Percentiles rank a stretch among this genome's conserved stretches.
Evolutionary conservation across 2,113 vertebrate species (phyloP).

Genomic region (Paralichthys olivaceus): DNA sequence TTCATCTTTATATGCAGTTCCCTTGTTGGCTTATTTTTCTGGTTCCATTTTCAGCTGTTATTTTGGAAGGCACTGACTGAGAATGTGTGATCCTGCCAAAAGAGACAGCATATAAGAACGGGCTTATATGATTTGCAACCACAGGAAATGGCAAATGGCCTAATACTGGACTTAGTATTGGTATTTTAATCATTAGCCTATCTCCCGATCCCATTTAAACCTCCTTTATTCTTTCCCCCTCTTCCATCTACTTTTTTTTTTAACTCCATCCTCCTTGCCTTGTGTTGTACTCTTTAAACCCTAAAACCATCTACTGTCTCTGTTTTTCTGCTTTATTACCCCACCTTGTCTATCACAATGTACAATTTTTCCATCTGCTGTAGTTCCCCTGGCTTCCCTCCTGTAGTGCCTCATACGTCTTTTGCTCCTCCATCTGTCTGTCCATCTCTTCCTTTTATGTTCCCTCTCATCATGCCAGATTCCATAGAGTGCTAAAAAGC

Average conservation of each 20-base stretch:
- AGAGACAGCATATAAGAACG: neutral
- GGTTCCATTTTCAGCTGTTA: neutral
- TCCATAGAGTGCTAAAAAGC: neutral
- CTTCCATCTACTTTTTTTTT: neutral
- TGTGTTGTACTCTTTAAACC: neutral
- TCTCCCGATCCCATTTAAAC: neutral
- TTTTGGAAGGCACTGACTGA: neutral
- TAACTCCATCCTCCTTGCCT: neutral
- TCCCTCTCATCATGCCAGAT: neutral
- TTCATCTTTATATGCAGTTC: neutral
- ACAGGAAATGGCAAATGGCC: neutral
- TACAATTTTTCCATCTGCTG: neutral
- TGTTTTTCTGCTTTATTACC: conserved; percentile 25
- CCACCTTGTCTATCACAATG: conserved; percentile 20
- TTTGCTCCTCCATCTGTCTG: neutral
- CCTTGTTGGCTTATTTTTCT: neutral
- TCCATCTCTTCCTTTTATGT: neutral
- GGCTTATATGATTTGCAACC: neutral
- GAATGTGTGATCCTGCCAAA: neutral
- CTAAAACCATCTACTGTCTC: neutral
- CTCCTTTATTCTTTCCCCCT: neutral
- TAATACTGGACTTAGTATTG: neutral
- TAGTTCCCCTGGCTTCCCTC: neutral
- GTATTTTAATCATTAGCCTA: neutral
- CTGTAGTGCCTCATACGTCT: neutral